These are phyloP conservation scores for Thaleichthys pacificus DNA, from an alignment of 2,797 vertebrate genomes.

Conservation along the genomic window DNA sequence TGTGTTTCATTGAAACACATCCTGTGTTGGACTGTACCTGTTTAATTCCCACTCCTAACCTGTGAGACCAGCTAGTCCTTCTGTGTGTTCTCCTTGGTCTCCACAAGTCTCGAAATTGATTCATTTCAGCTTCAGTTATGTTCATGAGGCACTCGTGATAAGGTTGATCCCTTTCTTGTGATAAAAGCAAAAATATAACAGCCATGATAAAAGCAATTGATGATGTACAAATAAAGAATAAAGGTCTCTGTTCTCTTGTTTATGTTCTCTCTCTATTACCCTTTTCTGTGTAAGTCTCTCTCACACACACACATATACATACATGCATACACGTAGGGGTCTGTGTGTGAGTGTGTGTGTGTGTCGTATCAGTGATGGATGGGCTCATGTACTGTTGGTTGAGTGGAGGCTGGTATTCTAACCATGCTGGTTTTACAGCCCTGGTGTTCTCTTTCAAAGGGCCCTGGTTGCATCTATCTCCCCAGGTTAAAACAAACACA, in stretches of 20 bases:
- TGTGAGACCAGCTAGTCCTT: too few relatives aligned
- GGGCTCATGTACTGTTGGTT: slow-evolving; percentile 44
- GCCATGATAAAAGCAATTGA: too few relatives aligned
- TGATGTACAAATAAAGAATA: too few relatives aligned
- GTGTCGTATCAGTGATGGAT: slow-evolving; percentile 60
- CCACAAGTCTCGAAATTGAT: too few relatives aligned
- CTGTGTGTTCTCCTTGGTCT: too few relatives aligned
- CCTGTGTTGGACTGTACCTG: too few relatives aligned
- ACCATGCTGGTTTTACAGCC: slow-evolving; percentile 72
- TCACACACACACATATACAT: not conserved
- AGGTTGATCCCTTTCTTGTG: too few relatives aligned
- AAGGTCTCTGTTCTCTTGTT: too few relatives aligned
- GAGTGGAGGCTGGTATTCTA: slow-evolving; percentile 71
- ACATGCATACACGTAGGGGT: not conserved
- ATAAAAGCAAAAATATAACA: too few relatives aligned
- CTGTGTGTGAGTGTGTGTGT: slow-evolving; percentile 2
- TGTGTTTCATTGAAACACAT: not conserved
- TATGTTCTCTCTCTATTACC: not conserved
- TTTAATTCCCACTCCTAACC: too few relatives aligned
- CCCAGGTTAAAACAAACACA: slow-evolving; percentile 93
- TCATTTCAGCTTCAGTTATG: too few relatives aligned
- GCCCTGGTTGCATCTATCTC: slow-evolving; percentile 70
- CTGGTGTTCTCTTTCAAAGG: slow-evolving; percentile 58
- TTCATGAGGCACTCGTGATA: too few relatives aligned
- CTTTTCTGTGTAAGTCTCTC: not conserved